Conservation (phyloP, 2,888 invertebrate genomes). For the Brachyptera putata region DNA sequence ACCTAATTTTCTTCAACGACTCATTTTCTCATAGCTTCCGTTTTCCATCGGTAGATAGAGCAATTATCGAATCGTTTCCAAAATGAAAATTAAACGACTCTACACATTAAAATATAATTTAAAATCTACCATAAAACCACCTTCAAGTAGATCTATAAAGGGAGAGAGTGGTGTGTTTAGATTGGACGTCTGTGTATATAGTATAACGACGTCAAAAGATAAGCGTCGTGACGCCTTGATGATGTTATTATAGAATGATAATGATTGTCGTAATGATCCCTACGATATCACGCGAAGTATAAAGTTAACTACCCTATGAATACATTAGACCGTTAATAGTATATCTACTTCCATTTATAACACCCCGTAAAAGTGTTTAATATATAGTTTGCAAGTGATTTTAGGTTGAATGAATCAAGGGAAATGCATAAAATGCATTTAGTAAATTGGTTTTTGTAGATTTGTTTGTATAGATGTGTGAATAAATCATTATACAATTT, state of each 20-base stretch:
- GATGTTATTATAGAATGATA: conserved; percentile 13
- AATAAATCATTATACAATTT: too few relatives aligned
- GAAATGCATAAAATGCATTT: conserved; percentile 13
- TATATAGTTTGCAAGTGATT: not conserved
- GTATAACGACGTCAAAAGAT: conserved; percentile 2
- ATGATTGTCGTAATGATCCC: not conserved
- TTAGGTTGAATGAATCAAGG: too few relatives aligned
- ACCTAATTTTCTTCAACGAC: too few relatives aligned
- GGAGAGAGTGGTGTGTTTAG: too few relatives aligned
- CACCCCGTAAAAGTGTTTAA: too few relatives aligned
- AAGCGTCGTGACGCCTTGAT: not conserved
- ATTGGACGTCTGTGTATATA: conserved; percentile 12
- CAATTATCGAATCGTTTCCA: conserved; percentile 32
- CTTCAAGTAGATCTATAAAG: not conserved
- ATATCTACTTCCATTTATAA: too few relatives aligned
- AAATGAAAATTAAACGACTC: conserved; percentile 31
- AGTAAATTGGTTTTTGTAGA: conserved; percentile 18
- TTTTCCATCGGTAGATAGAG: conserved; percentile 26
- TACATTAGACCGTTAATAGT: conserved; percentile 2
- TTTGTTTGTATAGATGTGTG: conserved; percentile 24
- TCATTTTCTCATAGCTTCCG: too few relatives aligned
- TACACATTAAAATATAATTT: not conserved
- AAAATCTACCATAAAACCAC: not conserved
- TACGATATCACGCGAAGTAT: not conserved
- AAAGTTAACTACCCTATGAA: not conserved